Percentiles rank a stretch among this genome's conserved stretches.
Evolutionary conservation across 2,888 invertebrate genomes (phyloP).

Genomic region (Tiliacea citrago): DNA sequence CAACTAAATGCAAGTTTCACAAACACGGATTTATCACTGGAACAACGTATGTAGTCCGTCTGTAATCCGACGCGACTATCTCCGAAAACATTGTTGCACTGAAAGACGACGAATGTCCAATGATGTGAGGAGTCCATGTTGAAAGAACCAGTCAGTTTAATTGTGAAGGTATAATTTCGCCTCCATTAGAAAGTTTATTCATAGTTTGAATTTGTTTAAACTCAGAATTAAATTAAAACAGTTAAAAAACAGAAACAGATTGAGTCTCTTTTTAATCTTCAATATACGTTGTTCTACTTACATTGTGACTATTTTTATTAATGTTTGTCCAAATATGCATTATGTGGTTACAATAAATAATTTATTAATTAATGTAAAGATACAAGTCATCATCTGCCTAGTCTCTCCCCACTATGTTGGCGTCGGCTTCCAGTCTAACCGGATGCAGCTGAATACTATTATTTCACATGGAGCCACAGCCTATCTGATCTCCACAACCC

Average conservation of each 20-base stretch:
- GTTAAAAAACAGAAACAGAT: too few species aligned
- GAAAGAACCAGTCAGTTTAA: conserved; percentile 53
- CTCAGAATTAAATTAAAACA: too few species aligned
- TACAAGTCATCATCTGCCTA: too few species aligned
- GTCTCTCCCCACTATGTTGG: too few species aligned
- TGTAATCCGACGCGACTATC: conserved; percentile 68
- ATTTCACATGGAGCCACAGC: too few species aligned
- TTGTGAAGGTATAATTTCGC: background rate
- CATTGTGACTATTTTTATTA: background rate
- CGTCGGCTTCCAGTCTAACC: too few species aligned
- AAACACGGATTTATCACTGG: background rate
- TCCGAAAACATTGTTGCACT: conserved; percentile 78
- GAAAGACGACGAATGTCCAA: conserved; percentile 80
- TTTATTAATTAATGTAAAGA: too few species aligned
- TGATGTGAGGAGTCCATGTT: conserved; percentile 63
- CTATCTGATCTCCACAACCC: too few species aligned
- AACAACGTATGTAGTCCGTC: conserved; percentile 15
- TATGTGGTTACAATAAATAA: background rate
- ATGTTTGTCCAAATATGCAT: background rate
- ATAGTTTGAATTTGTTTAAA: background rate
- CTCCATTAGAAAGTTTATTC: background rate
- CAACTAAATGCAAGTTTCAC: background rate
- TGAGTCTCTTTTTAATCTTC: background rate
- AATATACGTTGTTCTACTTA: background rate
- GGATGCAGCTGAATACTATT: too few species aligned